Base-by-base conservation (phyloP, 2,797 vertebrate genomes). In the Squalus acanthias region DNA sequence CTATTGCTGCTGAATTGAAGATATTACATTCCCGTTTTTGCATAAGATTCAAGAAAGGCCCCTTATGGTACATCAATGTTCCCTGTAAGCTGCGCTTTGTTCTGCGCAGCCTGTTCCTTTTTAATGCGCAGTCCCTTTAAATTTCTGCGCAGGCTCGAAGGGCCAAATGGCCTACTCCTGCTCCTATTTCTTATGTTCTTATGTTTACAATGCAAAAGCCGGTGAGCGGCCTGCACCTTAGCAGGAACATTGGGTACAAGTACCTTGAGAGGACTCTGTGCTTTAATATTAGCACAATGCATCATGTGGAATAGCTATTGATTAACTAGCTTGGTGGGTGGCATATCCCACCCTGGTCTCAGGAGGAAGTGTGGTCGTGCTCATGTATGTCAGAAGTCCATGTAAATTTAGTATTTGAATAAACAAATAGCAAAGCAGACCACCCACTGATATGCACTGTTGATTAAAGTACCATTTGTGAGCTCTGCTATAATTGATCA, bases 361-460 rank as follows among this genome's bases (percentile, higher is more conserved):
- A 93, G 63, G 63, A 93, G n/a, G 63, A 67, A 67, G 63, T 93
- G 17, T 22, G 20, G 63, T 10, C 9, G 8, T 89, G 87, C 87
- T 93, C 67, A 22, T 67, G 91, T 92, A 92, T 33, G 60, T 92
- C 89, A 67, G 60, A 91, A 91, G 53, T 92, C 89, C 60, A 65
- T 67, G 33, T 93, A 93, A 93, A 67, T 67, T 24, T 93, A 93
- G 63, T 22, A 67, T 93, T 67, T 60, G 88, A 91, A 91, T 63
- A 91, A 24, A 93, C 15, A 65, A 67, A 39, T 89, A 33, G 53
- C 87, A 89, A 60, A 60, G 26, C 33, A 65, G 89, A 91, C 89
- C 33, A 65, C 29, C 57, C 33, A 65, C 33, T 39, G 33, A 33
- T n/a, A 12, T 15, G 29, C 29, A 60, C 57, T 17, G 3, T 0